Evolutionary conservation across 2,888 invertebrate species (phyloP), one percentile per base, ranked within the genome.

Genomic region (Acheta domesticus): DNA sequence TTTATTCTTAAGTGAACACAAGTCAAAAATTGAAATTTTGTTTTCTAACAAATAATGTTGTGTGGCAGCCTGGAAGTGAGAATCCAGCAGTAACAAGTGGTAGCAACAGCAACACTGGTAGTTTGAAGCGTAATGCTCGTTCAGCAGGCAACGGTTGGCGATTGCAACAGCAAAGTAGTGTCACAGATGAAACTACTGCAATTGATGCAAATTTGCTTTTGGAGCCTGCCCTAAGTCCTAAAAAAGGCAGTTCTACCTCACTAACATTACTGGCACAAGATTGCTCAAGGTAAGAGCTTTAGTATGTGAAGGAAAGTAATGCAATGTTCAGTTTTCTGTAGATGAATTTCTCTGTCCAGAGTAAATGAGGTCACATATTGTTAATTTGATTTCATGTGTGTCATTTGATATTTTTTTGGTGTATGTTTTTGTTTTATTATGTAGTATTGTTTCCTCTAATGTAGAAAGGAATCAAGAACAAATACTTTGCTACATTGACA

Each of bases 171-270:
- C 78, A 80, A 74, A 80, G 79, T 50, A 48, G 76, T 74, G 78
- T 79, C 19, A 81, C 79, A 74, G 79, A 78, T 20, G 77, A 77
- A 49, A 75, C 77, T 5, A 62, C 77, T 11, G 78, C 78, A 16
- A 23, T 78, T 75, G 76, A 74, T 75, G 74, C 75, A 50, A 77
- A 79, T 14, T 77, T 74, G 19, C 77, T 76, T 16, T 48, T 76
- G 11, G 36, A 76, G 20, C 76, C 76, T n/a, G 62, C 79, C 23
- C 62, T 23, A 16, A 82, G 82, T 73, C 82, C 82, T 3, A 82
- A 82, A 78, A 81, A 81, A 79, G 79, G 80, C 16, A 82, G 82
- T 77, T 80, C 79, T 21, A 81, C 77, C 20, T 82, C 82, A 36
- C 77, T 82, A 5, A 79, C 81, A 23, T 74, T 82, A n/a, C 77